These are phyloP conservation scores for Rhabdomys dilectus DNA, from an alignment of 2,113 vertebrate genomes.

Conservation along the genomic window DNA sequence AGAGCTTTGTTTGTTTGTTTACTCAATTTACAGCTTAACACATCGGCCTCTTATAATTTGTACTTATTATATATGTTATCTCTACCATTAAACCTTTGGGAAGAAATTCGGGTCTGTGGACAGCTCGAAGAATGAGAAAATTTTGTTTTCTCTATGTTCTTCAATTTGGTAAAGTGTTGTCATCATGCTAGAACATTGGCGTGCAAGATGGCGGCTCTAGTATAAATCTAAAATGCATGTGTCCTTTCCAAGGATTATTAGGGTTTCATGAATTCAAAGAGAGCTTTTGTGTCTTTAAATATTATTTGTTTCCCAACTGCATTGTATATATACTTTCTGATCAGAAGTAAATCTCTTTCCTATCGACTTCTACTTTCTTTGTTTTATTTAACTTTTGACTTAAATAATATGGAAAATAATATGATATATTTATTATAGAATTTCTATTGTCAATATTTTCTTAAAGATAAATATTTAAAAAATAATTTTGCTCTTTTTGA, in stretches of 20 bases:
- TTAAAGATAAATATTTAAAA: slow-evolving; percentile 10
- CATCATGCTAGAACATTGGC: neutral
- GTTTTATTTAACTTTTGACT: slow-evolving; percentile 33
- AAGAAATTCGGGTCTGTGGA: neutral
- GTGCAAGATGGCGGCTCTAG: neutral
- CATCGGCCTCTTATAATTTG: slow-evolving; percentile 48
- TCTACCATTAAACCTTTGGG: neutral
- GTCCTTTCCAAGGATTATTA: slow-evolving; percentile 49
- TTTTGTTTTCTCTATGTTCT: neutral
- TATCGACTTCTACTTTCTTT: neutral
- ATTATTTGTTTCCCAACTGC: neutral
- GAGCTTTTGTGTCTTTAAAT: slow-evolving; percentile 36
- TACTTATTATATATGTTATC: neutral
- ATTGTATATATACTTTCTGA: neutral
- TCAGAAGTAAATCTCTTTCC: slow-evolving; percentile 48
- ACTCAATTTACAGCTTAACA: neutral
- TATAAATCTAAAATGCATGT: neutral
- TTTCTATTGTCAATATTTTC: slow-evolving; percentile 62
- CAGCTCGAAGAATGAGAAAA: neutral
- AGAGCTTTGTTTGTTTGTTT: neutral
- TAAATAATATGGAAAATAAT: slow-evolving; percentile 25
- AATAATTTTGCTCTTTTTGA: slow-evolving; percentile 75
- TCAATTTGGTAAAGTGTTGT: neutral
- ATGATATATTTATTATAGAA: neutral
- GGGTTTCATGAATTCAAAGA: slow-evolving; percentile 14